Conservation (phyloP, 1,140 invertebrate genomes). For the Drosophila elegans region DNA sequence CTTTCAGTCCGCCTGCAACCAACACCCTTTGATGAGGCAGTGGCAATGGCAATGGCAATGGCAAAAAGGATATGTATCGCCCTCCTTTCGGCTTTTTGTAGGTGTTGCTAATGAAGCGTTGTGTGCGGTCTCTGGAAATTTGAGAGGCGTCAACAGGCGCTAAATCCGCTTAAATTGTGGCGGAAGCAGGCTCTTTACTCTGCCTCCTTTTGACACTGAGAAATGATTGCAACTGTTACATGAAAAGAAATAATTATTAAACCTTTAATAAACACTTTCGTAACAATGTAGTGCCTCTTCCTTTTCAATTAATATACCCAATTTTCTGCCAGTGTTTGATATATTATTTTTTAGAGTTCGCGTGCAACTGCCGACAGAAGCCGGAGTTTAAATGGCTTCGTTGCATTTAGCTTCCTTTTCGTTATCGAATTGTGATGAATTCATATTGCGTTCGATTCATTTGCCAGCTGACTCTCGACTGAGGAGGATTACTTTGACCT, state of each 20-base stretch:
- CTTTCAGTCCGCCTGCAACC: slow-evolving; percentile 3
- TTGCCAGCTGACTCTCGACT: slow-evolving; percentile 73
- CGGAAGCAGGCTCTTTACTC: slow-evolving; percentile 37
- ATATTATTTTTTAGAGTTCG: slow-evolving; percentile 8
- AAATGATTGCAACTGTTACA: not conserved
- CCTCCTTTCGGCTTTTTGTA: slow-evolving; percentile 27
- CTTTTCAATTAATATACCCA: not conserved
- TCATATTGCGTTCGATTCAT: slow-evolving; percentile 72
- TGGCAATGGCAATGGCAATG: slow-evolving; percentile 54
- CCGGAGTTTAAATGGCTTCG: slow-evolving; percentile 61
- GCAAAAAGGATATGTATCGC: slow-evolving; percentile 19
- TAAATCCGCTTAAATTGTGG: slow-evolving; percentile 79
- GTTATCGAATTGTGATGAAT: slow-evolving; percentile 69
- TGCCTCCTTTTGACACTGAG: slow-evolving; percentile 7
- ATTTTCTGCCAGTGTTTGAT: slow-evolving; percentile 11
- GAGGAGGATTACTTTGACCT: slow-evolving; percentile 62
- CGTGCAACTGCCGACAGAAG: slow-evolving; percentile 57
- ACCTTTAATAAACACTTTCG: too few species aligned
- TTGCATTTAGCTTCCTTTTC: slow-evolving; percentile 46
- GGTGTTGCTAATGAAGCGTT: slow-evolving; percentile 71
- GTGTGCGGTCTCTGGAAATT: slow-evolving; percentile 71
- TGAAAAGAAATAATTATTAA: not conserved
- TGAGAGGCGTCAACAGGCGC: slow-evolving; percentile 83
- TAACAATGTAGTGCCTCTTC: too few species aligned
- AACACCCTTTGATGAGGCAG: slow-evolving; percentile 56